Evolutionary conservation across 1,140 invertebrate species (phyloP), one percentile per base, ranked within the genome.

Genomic region (Tachypleus tridentatus): DNA sequence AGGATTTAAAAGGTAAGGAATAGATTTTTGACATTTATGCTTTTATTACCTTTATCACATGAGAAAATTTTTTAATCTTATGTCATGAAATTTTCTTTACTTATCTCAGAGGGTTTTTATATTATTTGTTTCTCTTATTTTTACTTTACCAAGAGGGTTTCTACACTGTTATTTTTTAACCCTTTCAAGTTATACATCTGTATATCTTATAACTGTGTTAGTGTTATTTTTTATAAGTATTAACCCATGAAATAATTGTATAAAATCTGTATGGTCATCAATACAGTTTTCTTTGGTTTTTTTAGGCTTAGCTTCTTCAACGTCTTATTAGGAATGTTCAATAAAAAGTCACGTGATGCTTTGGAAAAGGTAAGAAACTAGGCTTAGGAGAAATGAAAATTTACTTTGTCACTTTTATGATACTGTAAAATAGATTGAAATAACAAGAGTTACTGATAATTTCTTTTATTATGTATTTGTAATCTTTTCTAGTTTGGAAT

Each of bases 291-390:
- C 54, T 63, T 56, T 59, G 62, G 63, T 62, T 58, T 58, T 74
- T 73, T 61, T 66, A 77, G 82, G 63, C 80, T 82, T 70, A 80
- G 81, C 62, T 73, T 81, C 10, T 74, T 84, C 7, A 79, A 75
- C 53, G 75, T 85, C 11, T 68, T 84, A 49, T 78, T 80, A 4
- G 79, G 82, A 0, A 72, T 86, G 7, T 77, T 86, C 50, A 78
- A 79, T 70, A 83, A 81, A 65, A 78, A 81, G 69, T 81, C 82
- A 0, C 72, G 84, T 60, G 80, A 79, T 57, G 80, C 81, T 6
- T 78, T 81, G n/a, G 69, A 74, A 3, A 81, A 82, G 72, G 82
- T 83, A 70, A 77, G 53, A 73, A 70, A 8, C 11, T 47, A 57
- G 51, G 11, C 29, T 51, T 64, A 66, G 3, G 10, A n/a, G 7